A percentile compares a stretch with the other conserved stretches of the same genome.
Evolutionary conservation across 2,888 invertebrate genomes (phyloP).

Genomic region (Lycaena phlaeas): DNA sequence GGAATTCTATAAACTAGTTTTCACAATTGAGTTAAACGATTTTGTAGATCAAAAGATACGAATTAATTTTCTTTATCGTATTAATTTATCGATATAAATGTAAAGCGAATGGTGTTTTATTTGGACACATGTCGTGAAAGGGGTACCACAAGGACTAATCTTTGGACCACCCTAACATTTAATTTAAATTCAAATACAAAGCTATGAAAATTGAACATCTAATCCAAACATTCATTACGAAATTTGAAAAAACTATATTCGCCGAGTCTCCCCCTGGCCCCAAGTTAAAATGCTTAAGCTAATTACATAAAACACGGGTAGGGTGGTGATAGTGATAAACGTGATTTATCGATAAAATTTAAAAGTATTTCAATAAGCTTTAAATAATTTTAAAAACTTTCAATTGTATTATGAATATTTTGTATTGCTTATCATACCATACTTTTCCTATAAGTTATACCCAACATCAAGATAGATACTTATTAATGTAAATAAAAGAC

Average conservation of each 20-base stretch:
- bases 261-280: constrained; percentile 36
- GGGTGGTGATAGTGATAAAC: constrained; percentile 7
- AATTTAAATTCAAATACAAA: constrained; percentile 57
- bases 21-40: too few relatives aligned
- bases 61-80: background rate
- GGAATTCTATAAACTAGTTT: too few relatives aligned
- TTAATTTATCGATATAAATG: background rate
- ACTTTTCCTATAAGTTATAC: too few relatives aligned
- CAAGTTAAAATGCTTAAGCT: constrained; percentile 64
- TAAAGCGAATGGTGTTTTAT: constrained; percentile 31
- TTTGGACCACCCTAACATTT: constrained; percentile 33
- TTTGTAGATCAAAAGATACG: constrained; percentile 1
- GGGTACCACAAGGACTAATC: constrained; percentile 33
- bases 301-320: constrained; percentile 61
- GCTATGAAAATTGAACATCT: constrained; percentile 49
- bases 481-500: too few relatives aligned
- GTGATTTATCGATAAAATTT: background rate
- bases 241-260: constrained; percentile 35
- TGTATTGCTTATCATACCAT: too few relatives aligned
- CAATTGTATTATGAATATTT: too few relatives aligned
- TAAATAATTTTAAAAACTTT: too few relatives aligned
- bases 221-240: constrained; percentile 68
- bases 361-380: background rate
- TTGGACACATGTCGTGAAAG: constrained; percentile 58
- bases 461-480: too few relatives aligned